phyloP scores from a whole-genome alignment of 1,140 invertebrate species.

The Cylas formicarius region DNA sequence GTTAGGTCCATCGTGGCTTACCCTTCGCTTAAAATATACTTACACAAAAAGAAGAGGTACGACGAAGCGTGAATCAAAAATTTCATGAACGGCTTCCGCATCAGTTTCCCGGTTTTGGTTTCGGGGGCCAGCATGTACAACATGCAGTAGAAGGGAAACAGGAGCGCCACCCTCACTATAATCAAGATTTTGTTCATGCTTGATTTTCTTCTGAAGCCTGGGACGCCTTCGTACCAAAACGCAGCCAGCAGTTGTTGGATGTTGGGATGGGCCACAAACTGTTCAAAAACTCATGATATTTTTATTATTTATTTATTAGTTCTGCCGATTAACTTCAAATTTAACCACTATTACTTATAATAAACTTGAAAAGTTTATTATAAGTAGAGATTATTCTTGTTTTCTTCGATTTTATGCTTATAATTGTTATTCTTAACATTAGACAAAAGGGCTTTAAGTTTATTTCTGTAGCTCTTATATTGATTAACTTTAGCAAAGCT shows the following conservation, averaged over 20 bases:
- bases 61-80: conserved; percentile 88
- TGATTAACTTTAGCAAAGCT: too few relatives aligned
- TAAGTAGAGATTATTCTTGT: too few relatives aligned
- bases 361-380: neutral
- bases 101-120: conserved; percentile 64
- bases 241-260: conserved; percentile 85
- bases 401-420: too few relatives aligned
- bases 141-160: conserved; percentile 81
- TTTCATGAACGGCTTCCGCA: conserved; percentile 90
- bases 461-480: too few relatives aligned
- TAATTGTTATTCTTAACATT: too few relatives aligned
- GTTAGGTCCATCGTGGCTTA: too few relatives aligned
- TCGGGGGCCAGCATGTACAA: conserved; percentile 75
- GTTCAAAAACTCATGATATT: conserved; percentile 23
- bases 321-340: too few relatives aligned
- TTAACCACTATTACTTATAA: neutral
- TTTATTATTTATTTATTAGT: too few relatives aligned
- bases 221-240: conserved; percentile 88
- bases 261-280: conserved; percentile 91
- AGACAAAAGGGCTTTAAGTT: too few relatives aligned
- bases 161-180: conserved; percentile 63
- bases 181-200: conserved; percentile 61
- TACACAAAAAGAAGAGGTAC: conserved; percentile 85
- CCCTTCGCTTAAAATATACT: too few relatives aligned
- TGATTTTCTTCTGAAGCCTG: conserved; percentile 76